These are phyloP conservation scores for Parnassius apollo DNA, from an alignment of 2,888 invertebrate species.

Conservation along the genomic window DNA sequence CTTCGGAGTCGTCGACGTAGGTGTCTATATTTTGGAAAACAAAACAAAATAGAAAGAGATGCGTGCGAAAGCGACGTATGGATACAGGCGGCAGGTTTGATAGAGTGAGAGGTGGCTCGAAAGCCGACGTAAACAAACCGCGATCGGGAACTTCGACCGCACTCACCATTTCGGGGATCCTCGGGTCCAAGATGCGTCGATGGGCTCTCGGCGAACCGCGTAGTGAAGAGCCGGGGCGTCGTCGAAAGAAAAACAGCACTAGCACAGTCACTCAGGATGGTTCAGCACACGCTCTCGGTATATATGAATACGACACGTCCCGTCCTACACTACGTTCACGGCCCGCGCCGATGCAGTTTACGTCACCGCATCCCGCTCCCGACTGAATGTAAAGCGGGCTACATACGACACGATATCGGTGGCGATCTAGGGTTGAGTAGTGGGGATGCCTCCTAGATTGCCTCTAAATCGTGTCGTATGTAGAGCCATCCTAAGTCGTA, in stretches of 20 bases:
- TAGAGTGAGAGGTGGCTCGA: slow-evolving; percentile 70
- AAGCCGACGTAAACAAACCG: slow-evolving; percentile 78
- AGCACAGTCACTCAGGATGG: slow-evolving; percentile 62
- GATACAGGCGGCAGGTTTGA: slow-evolving; percentile 74
- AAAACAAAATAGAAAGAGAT: slow-evolving; percentile 79
- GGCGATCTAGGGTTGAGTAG: too few species aligned
- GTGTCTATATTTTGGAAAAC: slow-evolving; percentile 78
- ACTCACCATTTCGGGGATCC: slow-evolving; percentile 79
- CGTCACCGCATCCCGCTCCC: slow-evolving; percentile 82
- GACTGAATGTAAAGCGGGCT: slow-evolving; percentile 65
- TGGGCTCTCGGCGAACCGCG: slow-evolving; percentile 63
- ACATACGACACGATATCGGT: too few species aligned
- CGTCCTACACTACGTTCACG: slow-evolving; percentile 78
- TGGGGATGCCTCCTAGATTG: too few species aligned
- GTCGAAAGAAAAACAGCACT: slow-evolving; percentile 55
- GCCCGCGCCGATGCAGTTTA: slow-evolving; percentile 79
- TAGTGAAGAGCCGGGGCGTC: slow-evolving; percentile 75
- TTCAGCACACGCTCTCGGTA: slow-evolving; percentile 61
- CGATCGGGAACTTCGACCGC: slow-evolving; percentile 77
- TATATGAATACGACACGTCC: slow-evolving; percentile 70
- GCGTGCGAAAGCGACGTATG: slow-evolving; percentile 71
- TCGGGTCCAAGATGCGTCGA: slow-evolving; percentile 51
- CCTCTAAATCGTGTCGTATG: too few species aligned
- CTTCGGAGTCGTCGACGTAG: slow-evolving; percentile 65
- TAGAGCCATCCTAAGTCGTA: too few species aligned